Evolutionary conservation across 2,113 vertebrate species (phyloP).

Genomic region (Ascaphus truei): DNA sequence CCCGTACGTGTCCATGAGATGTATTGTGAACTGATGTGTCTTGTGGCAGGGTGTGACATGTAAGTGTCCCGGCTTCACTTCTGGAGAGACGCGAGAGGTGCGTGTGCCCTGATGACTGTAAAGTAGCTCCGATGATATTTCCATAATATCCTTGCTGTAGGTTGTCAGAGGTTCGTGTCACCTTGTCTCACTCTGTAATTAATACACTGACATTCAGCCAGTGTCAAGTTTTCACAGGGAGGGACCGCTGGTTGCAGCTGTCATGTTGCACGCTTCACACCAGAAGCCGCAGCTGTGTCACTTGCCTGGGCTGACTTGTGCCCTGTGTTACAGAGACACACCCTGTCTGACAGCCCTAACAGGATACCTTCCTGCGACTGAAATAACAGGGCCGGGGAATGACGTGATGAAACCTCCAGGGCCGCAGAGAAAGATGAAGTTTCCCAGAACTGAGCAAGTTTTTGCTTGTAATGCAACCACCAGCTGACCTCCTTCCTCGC

Average conservation of each 20-base stretch:
- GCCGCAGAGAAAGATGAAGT: constrained; percentile 47
- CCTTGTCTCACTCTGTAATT: not conserved
- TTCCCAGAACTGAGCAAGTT: constrained; percentile 49
- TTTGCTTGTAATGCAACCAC: constrained; percentile 46
- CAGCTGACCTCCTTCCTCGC: constrained; percentile 44
- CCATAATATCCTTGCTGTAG: not conserved
- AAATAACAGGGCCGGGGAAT: constrained; percentile 39
- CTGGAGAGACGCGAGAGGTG: not conserved
- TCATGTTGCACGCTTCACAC: constrained; percentile 24
- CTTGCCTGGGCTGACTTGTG: constrained; percentile 53
- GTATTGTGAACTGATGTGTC: too few relatives aligned
- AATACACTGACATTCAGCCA: constrained; percentile 39
- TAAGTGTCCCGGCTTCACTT: not conserved
- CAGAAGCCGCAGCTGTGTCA: constrained; percentile 40
- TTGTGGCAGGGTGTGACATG: too few relatives aligned
- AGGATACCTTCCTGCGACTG: constrained; percentile 52
- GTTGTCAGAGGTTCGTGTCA: constrained; percentile 13
- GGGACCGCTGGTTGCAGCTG: constrained; percentile 24
- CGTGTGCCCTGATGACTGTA: too few relatives aligned
- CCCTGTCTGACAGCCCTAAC: constrained; percentile 54
- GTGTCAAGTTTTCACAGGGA: constrained; percentile 43
- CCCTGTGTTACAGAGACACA: constrained; percentile 47
- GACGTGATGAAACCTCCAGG: constrained; percentile 46
- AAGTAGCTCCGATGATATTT: not conserved
- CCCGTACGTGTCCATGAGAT: too few relatives aligned